Base-by-base conservation (phyloP, 92 coral and sea anemone species). In the Siderastrea radians region DNA sequence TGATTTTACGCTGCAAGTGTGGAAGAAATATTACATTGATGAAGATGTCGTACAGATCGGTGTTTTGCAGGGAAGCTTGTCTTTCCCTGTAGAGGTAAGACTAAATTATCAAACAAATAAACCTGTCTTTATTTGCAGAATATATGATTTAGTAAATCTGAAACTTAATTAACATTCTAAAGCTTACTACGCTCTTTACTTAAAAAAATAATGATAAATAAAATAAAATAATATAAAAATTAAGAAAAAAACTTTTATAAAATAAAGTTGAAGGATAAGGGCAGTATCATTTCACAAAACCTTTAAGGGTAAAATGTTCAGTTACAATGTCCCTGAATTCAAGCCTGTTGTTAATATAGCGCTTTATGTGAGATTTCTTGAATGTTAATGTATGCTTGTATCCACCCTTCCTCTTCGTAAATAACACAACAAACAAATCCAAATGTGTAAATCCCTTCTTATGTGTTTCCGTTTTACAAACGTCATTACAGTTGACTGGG, bases 41-140 rank as follows among this genome's bases (percentile, higher is more conserved):
- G 98, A 95, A 80, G 98, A 95, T 7, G 98, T 95, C 52, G 93
- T 81, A 2, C 98, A 95, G 72, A 95, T 95, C 53, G 98, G 95
- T 75, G 87, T 95, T 73, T 83, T 95, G 50, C 96, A 95, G 81
- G 96, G 96, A 51, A 95, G 73, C 62, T 84, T 91, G 61, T 93
- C 98, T 53, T 93, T 95, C 48, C 98, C 98, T 58, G 86, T 93
- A 58, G 98, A 95, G 96, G 98, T 95, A 83, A 85, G 92, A 26
- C 11, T 54, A 45, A 49, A 48, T 7, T 6, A 17, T 12, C 11
- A 81, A 47, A 67, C 59, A 58, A 57, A 74, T 76, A 66, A 54
- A 78, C 47, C 67, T 58, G 43, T 44, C 43, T 71, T 15, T 17
- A 61, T 57, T 73, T 47, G 38, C 15, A 10, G 69, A 52, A 48